Evolutionary conservation across 2,888 invertebrate species (phyloP).

Genomic region (Netelia fuscicornis): DNA sequence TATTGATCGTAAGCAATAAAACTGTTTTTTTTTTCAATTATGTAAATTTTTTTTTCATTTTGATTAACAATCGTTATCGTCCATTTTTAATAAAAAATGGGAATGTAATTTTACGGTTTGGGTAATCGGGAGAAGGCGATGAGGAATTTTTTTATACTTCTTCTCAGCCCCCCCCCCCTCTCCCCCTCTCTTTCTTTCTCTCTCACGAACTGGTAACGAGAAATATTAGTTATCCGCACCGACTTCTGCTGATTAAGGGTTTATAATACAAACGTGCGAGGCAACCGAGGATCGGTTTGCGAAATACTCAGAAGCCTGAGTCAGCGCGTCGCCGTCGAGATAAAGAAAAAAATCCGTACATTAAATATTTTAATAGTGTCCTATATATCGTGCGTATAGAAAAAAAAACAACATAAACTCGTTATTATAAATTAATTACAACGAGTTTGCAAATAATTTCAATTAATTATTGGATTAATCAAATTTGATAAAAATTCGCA

Average conservation of each 20-base stretch:
- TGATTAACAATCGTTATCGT: too few relatives aligned
- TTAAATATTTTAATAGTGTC: conserved; percentile 11
- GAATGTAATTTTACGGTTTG: too few relatives aligned
- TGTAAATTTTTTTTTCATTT: too few relatives aligned
- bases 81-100: too few relatives aligned
- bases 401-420: background rate
- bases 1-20: too few relatives aligned
- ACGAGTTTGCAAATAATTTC: background rate
- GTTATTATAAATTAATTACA: background rate
- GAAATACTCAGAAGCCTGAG: conserved; percentile 79
- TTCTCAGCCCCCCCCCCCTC: background rate
- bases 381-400: background rate
- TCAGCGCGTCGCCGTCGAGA: conserved; percentile 77
- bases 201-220: conserved; percentile 11
- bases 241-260: conserved; percentile 62
- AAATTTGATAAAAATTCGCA: too few relatives aligned
- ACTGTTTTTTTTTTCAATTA: too few relatives aligned
- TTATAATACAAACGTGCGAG: conserved; percentile 40
- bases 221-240: conserved; percentile 51
- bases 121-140: too few relatives aligned
- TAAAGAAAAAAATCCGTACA: conserved; percentile 22
- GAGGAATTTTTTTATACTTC: background rate
- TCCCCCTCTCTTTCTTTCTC: conserved; percentile 4
- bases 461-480: conserved; percentile 11
- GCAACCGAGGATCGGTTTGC: conserved; percentile 73